Evolutionary conservation across 2,888 invertebrate genomes (phyloP).

Genomic region (Minunthozetes semirufus): DNA sequence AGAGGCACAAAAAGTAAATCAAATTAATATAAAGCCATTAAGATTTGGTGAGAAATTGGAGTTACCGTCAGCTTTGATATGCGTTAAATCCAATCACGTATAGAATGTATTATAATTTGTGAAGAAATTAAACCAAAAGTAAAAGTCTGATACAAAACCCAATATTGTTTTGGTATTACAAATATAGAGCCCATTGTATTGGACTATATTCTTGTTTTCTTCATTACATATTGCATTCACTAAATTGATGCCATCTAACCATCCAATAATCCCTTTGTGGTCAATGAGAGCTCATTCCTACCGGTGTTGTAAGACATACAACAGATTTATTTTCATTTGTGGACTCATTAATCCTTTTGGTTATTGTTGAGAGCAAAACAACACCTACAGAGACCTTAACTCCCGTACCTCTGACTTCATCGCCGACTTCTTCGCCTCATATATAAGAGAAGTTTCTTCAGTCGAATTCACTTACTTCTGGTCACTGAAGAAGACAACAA

Average conservation of each 20-base stretch:
- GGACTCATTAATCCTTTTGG: slow-evolving; percentile 21
- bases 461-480: background rate
- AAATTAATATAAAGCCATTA: slow-evolving; percentile 15
- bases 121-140: background rate
- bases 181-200: background rate
- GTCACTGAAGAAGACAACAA: no score
- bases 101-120: background rate
- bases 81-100: slow-evolving; percentile 17
- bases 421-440: background rate
- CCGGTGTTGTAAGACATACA: background rate
- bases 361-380: slow-evolving; percentile 28
- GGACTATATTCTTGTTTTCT: background rate
- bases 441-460: slow-evolving; percentile 2
- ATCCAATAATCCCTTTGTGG: slow-evolving; percentile 26
- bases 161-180: background rate
- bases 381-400: slow-evolving; percentile 18
- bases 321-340: slow-evolving; percentile 29
- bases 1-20: background rate
- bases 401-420: background rate
- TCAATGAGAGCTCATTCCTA: slow-evolving; percentile 15
- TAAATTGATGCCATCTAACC: slow-evolving; percentile 13
- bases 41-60: background rate
- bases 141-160: background rate
- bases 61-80: background rate
- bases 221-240: slow-evolving; percentile 22